phyloP scores from a whole-genome alignment of 2,888 invertebrate genomes.

The Prosapia bicincta region DNA sequence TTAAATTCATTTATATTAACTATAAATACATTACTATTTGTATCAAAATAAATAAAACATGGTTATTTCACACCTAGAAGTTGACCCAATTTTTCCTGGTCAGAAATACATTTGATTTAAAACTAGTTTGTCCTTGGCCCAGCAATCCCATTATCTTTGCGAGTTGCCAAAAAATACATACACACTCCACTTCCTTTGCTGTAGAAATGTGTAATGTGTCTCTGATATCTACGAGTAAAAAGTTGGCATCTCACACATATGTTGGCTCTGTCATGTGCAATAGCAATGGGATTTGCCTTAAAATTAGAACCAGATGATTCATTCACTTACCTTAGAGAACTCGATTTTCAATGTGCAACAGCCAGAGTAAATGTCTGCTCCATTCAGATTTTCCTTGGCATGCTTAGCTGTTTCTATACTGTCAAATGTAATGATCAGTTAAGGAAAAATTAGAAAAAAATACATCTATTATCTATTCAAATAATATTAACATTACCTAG shows the following conservation, averaged over 20 bases:
- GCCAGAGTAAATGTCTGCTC: slow-evolving; percentile 98
- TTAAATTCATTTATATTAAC: too few species aligned
- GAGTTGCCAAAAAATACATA: not conserved
- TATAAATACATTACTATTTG: too few species aligned
- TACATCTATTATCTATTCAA: too few species aligned
- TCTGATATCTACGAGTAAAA: not conserved
- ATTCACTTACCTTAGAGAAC: slow-evolving; percentile 87
- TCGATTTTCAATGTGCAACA: slow-evolving; percentile 99
- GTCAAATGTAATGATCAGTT: slow-evolving; percentile 75
- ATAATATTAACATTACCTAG: too few species aligned
- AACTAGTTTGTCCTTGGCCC: not conserved
- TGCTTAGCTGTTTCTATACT: slow-evolving; percentile 88
- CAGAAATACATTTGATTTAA: not conserved
- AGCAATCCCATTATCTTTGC: not conserved
- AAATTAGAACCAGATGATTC: not conserved
- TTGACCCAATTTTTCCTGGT: not conserved
- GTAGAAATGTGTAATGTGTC: not conserved
- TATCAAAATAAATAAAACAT: too few species aligned
- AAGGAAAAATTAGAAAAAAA: slow-evolving; percentile 49
- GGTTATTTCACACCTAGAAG: too few species aligned
- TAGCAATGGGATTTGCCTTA: not conserved
- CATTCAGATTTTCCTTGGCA: slow-evolving; percentile 93
- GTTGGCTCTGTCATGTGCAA: not conserved
- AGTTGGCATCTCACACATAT: not conserved
- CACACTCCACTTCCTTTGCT: not conserved